A percentile compares a stretch with the other conserved stretches of the same genome.
Evolutionary conservation across 2,888 invertebrate genomes (phyloP).

Genomic region (Agonopterix heracliana): DNA sequence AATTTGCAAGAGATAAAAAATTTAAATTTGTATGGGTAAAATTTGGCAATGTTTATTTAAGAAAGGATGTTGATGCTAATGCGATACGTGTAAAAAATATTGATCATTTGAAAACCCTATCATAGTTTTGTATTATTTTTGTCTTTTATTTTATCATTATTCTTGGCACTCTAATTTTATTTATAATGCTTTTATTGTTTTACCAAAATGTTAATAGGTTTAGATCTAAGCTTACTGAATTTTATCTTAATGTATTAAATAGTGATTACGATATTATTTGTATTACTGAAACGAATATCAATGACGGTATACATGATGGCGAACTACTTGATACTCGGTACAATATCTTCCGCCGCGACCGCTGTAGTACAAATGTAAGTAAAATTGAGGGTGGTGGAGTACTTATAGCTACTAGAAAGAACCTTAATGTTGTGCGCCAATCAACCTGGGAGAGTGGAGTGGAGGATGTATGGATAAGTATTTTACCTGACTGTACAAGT

Average conservation of each 20-base stretch:
- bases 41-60: too few species aligned
- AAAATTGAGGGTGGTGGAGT: background rate
- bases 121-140: too few species aligned
- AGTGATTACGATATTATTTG: constrained; percentile 5
- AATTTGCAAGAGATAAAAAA: too few species aligned
- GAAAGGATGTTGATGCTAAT: too few species aligned
- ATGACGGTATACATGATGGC: constrained; percentile 2
- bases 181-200: background rate
- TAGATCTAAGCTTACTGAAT: background rate
- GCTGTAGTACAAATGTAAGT: background rate
- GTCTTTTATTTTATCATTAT: too few species aligned
- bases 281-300: constrained; percentile 3
- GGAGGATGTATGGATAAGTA: constrained; percentile 15
- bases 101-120: too few species aligned
- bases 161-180: too few species aligned
- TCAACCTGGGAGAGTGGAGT: constrained; percentile 8
- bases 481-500: background rate
- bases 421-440: constrained; percentile 7
- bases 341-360: background rate
- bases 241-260: constrained; percentile 1
- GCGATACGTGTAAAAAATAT: too few species aligned
- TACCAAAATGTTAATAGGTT: constrained; percentile 4
- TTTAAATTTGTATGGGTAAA: too few species aligned
- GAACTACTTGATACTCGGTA: constrained; percentile 2
- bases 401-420: background rate